A percentile compares a stretch with the other conserved stretches of the same genome.
These are phyloP conservation scores for Hypocryptadius cinnamomeus DNA, from an alignment of 2,113 vertebrate genomes.

Conservation along the genomic window DNA sequence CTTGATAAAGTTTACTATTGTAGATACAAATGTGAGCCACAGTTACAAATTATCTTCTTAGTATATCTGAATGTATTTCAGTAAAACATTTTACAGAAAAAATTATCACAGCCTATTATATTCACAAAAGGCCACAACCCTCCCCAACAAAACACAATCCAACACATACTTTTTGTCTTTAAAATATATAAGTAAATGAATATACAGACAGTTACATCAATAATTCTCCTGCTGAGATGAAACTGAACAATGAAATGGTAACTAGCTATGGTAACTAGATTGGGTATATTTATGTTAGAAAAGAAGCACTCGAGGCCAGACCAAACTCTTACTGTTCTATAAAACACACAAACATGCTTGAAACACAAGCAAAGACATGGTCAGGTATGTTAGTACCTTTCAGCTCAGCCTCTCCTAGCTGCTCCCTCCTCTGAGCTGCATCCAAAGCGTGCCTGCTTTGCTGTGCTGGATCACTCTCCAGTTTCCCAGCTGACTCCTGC, in stretches of 20 bases:
- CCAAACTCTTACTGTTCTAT: background rate
- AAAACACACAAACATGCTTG: background rate
- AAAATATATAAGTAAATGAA: background rate
- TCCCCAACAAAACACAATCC: background rate
- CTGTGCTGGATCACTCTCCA: slow-evolving; percentile 22
- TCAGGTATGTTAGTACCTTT: slow-evolving; percentile 62
- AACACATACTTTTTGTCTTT: background rate
- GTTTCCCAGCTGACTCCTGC: slow-evolving; percentile 74
- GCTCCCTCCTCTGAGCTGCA: slow-evolving; percentile 76
- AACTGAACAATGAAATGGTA: background rate
- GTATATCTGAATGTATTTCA: background rate
- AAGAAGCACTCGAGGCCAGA: background rate
- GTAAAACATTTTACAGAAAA: background rate
- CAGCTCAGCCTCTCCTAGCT: slow-evolving; percentile 78
- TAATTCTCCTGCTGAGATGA: background rate
- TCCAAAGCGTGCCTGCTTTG: slow-evolving; percentile 79
- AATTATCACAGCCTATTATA: background rate
- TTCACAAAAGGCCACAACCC: background rate
- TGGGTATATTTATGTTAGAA: background rate
- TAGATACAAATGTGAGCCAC: background rate
- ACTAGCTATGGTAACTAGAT: background rate
- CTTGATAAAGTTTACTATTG: background rate
- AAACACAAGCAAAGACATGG: background rate
- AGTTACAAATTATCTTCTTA: background rate
- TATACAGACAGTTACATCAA: background rate